Evolutionary conservation across 2,113 vertebrate genomes (phyloP), one percentile per base, ranked within the genome.

Genomic region (Riparia riparia): DNA sequence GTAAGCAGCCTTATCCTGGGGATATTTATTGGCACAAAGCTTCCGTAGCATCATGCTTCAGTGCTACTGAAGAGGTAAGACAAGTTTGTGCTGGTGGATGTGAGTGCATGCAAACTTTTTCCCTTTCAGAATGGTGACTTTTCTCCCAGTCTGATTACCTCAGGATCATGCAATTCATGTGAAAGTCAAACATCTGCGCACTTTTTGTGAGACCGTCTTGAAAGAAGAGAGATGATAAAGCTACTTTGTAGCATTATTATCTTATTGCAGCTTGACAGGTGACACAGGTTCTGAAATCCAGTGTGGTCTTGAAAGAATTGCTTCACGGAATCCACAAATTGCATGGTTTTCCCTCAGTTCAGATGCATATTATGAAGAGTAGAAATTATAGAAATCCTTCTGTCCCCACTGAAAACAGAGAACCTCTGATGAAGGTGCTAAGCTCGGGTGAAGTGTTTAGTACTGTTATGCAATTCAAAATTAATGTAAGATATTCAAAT

Each of bases 1-100:
- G 89, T 17, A 79, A 86, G 57, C 47, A 81, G 76, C 49, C 39
- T 69, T 91, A 37, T 57, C 89, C 85, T 78, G 31, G 17, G 71
- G 95, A 42, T 84, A 93, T 91, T 95, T 97, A 79, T 81, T 85
- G 83, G 64, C 73, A 56, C 32, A 60, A 44, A 53, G 34, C 14
- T 51, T 32, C 1, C 0, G 64, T 44, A 64, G 51, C 53, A 82
- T 63, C 76, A 37, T 60, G 47, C 60, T 88, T 82, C 77, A 72
- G 1, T 60, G 71, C 12, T 61, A 44, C 8, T 77, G 74, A 90
- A 91, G 82, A 96, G 37, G 49, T 57, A 54, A 80, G 74, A 56
- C 71, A 90, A 82, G 92, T 93, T 56, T 77, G 32, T 70, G 51
- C 74, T 77, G 31, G 85, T 83, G 79, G 74, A 77, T 81, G 26